Evolutionary conservation across 2,113 vertebrate species (phyloP).

Genomic region (Hydrolagus affinis): DNA sequence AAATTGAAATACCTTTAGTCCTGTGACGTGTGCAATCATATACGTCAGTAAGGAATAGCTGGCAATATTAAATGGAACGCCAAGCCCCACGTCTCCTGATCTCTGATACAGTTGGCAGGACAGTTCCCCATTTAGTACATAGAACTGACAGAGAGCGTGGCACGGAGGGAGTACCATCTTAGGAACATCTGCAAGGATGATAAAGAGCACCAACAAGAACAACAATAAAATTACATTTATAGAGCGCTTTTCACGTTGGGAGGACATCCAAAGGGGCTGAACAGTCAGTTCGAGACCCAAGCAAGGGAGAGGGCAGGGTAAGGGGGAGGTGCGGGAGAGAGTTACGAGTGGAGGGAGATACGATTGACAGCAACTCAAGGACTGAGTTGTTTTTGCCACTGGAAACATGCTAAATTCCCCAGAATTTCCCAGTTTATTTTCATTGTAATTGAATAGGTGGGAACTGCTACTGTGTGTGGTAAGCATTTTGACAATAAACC

Average conservation of each 20-base stretch:
- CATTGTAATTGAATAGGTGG: background rate
- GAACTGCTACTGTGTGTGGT: too few species aligned
- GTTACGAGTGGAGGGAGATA: too few species aligned
- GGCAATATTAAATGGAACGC: conserved; percentile 94
- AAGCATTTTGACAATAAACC: too few species aligned
- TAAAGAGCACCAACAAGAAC: background rate
- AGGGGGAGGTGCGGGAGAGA: too few species aligned
- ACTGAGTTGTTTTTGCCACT: background rate
- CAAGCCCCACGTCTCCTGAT: conserved; percentile 90
- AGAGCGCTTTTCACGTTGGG: too few species aligned
- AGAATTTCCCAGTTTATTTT: background rate
- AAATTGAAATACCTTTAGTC: conserved; percentile 64
- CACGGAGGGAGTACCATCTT: conserved; percentile 89
- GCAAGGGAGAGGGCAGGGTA: too few species aligned
- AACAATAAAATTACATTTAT: background rate
- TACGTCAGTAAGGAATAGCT: conserved; percentile 91
- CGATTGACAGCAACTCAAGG: background rate
- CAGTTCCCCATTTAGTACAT: conserved; percentile 76
- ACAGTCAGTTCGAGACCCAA: too few species aligned
- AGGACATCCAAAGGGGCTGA: too few species aligned
- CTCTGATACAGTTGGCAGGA: conserved; percentile 95
- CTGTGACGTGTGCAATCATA: conserved; percentile 92
- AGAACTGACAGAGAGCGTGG: conserved; percentile 92
- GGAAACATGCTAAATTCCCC: background rate
- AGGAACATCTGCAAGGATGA: conserved; percentile 65